A percentile compares a stretch with the other conserved stretches of the same genome.
Evolutionary conservation across 2,797 vertebrate species (phyloP).

Genomic region (Macroramphosus scolopax): DNA sequence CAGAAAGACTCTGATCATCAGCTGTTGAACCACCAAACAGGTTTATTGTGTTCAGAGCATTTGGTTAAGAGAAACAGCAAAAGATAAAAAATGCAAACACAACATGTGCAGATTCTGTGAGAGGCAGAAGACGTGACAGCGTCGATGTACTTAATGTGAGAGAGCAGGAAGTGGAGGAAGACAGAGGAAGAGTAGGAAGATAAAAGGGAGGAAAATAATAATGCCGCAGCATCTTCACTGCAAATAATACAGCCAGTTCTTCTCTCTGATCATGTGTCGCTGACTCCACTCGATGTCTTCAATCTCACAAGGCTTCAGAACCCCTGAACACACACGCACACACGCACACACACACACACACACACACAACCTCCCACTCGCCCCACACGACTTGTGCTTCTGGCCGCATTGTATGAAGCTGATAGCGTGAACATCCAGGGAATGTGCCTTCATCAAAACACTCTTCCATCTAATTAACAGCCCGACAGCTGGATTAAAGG

Average conservation of each 20-base stretch:
- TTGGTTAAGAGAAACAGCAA: too few species aligned
- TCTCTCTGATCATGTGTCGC: conserved; percentile 35
- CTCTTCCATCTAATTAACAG: conserved; percentile 59
- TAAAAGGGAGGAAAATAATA: conserved; percentile 14
- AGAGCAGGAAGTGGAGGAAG: conserved; percentile 9
- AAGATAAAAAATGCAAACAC: too few species aligned
- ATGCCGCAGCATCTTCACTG: conserved; percentile 1
- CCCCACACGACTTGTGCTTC: conserved; percentile 42
- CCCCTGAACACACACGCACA: conserved; percentile 21
- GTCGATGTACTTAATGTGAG: background rate
- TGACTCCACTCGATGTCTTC: conserved; percentile 53
- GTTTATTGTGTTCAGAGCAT: too few species aligned
- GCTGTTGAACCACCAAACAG: too few species aligned
- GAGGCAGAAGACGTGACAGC: background rate
- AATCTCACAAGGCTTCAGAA: conserved; percentile 51
- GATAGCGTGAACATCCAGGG: conserved; percentile 71
- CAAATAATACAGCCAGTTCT: too few species aligned
- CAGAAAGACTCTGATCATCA: conserved; percentile 1
- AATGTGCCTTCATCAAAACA: conserved; percentile 72
- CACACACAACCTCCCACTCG: conserved; percentile 46
- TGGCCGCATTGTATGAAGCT: conserved; percentile 54
- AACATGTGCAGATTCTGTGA: too few species aligned
- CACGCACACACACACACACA: conserved; percentile 21
- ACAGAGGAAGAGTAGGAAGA: too few species aligned
- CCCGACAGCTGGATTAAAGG: conserved; percentile 30